These are phyloP conservation scores for Pelobates fuscus DNA, from an alignment of 2,113 vertebrate species.

Conservation along the genomic window DNA sequence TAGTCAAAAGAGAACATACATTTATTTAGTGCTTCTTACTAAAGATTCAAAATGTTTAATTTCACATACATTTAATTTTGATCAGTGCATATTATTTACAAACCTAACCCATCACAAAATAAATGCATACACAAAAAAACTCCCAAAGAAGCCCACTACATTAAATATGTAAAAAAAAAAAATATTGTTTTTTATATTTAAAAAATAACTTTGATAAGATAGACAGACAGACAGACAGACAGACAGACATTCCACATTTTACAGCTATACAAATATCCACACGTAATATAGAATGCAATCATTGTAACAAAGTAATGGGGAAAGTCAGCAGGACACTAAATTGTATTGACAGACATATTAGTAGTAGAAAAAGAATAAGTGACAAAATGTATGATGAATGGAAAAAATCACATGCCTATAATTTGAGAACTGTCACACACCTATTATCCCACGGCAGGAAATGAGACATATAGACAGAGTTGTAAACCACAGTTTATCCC, in stretches of 20 bases:
- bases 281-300: background rate
- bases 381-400: background rate
- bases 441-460: background rate
- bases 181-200: too few relatives aligned
- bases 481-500: background rate
- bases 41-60: too few relatives aligned
- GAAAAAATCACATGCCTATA: constrained; percentile 1
- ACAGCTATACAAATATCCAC: background rate
- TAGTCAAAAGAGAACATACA: too few relatives aligned
- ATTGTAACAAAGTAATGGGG: background rate
- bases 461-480: background rate
- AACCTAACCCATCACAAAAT: too few relatives aligned
- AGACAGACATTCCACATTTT: background rate
- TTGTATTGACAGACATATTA: background rate
- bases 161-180: too few relatives aligned
- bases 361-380: background rate
- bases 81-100: too few relatives aligned
- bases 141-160: too few relatives aligned
- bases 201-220: too few relatives aligned
- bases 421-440: background rate
- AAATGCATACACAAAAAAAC: too few relatives aligned
- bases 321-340: background rate
- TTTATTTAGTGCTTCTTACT: too few relatives aligned
- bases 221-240: too few relatives aligned
- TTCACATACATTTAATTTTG: too few relatives aligned